Conservation (phyloP, 2,888 invertebrate species). For the Eupithecia subumbrata region DNA sequence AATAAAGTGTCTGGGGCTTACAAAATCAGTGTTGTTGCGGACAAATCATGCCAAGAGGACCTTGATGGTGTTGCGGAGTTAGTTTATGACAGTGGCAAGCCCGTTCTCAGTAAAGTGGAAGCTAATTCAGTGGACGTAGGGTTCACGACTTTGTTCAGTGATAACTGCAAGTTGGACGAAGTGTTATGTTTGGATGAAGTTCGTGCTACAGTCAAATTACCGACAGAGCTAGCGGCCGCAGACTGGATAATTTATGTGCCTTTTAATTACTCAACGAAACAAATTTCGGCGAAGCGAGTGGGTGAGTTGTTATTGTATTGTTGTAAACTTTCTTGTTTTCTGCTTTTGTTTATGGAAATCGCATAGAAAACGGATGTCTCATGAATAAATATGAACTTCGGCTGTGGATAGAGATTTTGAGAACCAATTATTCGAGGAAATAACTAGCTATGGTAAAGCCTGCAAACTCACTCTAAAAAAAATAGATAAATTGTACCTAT, state of each 20-base stretch:
- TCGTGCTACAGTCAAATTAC: constrained; percentile 80
- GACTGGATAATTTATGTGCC: constrained; percentile 87
- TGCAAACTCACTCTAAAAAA: neutral
- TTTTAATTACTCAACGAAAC: constrained; percentile 85
- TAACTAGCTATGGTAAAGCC: neutral
- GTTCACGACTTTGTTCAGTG: constrained; percentile 75
- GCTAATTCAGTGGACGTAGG: constrained; percentile 56
- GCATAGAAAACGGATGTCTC: constrained; percentile 3
- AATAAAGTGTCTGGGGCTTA: constrained; percentile 83
- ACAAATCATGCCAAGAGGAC: constrained; percentile 76
- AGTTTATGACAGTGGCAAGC: constrained; percentile 65
- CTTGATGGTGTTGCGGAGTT: constrained; percentile 83
- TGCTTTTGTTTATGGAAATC: constrained; percentile 31
- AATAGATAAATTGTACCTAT: neutral
- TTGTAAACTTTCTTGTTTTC: constrained; percentile 28
- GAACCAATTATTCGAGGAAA: neutral
- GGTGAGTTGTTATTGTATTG: constrained; percentile 64
- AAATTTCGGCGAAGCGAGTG: constrained; percentile 74
- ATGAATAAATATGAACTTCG: constrained; percentile 17
- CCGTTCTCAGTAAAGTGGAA: constrained; percentile 66
- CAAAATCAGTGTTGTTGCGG: constrained; percentile 83
- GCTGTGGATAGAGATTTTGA: neutral
- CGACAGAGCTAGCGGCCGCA: constrained; percentile 75
- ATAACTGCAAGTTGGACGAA: constrained; percentile 71
- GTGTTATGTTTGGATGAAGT: constrained; percentile 85